These are phyloP conservation scores for Rutilus rutilus DNA, from an alignment of 2,113 vertebrate species.

Conservation along the genomic window DNA sequence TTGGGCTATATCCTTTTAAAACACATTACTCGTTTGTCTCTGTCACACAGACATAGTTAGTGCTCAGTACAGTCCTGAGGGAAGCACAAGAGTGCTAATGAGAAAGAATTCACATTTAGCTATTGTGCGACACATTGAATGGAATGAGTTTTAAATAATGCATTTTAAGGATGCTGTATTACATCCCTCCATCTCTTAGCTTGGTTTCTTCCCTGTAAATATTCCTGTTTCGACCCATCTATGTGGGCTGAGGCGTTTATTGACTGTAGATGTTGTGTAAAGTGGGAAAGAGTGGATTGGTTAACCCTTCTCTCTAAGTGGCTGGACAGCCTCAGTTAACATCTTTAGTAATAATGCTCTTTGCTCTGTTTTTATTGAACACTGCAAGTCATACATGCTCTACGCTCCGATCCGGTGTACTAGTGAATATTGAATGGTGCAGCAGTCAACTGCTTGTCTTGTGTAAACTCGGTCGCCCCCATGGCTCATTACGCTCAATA, in stretches of 20 bases:
- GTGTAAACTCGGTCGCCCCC: constrained; percentile 30
- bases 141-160: background rate
- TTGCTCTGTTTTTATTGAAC: constrained; percentile 24
- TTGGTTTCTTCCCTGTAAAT: background rate
- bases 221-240: background rate
- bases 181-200: background rate
- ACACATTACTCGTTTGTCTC: constrained; percentile 17
- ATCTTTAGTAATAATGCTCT: constrained; percentile 34
- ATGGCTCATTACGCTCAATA: constrained; percentile 44
- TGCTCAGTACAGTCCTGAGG: constrained; percentile 5
- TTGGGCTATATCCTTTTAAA: constrained; percentile 4
- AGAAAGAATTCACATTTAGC: background rate
- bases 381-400: background rate
- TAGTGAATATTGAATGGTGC: constrained; percentile 28
- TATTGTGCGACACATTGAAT: background rate
- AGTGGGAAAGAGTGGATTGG: constrained; percentile 8
- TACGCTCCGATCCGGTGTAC: constrained; percentile 9
- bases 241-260: constrained; percentile 8
- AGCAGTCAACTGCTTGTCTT: constrained; percentile 36
- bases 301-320: constrained; percentile 14
- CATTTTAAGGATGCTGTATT: background rate
- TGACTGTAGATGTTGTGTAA: constrained; percentile 28
- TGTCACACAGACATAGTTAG: background rate
- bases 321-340: constrained; percentile 5
- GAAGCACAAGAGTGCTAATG: constrained; percentile 2